These are phyloP conservation scores for Eupithecia insigniata DNA, from an alignment of 2,888 invertebrate species.

Conservation along the genomic window DNA sequence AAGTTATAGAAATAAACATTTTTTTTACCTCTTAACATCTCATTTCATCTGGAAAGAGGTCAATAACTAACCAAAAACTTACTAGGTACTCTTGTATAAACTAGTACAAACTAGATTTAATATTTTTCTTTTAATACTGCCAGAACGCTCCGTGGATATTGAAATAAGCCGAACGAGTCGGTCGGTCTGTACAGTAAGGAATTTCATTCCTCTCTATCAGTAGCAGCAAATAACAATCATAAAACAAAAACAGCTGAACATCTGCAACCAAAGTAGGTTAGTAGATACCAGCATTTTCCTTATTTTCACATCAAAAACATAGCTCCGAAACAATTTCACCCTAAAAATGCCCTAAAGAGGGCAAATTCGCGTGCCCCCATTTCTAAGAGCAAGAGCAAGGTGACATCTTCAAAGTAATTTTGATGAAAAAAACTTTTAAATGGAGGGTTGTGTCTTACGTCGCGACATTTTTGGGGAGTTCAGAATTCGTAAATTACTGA, in stretches of 20 bases:
- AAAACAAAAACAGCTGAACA: conserved; percentile 6
- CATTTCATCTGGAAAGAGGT: neutral
- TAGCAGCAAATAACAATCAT: neutral
- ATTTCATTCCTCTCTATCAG: neutral
- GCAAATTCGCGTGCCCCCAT: conserved; percentile 33
- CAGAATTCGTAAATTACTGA: conserved; percentile 28
- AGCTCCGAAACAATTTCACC: conserved; percentile 36
- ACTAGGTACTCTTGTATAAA: neutral
- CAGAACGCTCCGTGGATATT: neutral
- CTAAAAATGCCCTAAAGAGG: conserved; percentile 21
- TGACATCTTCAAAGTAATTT: conserved; percentile 45
- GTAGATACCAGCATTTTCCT: conserved; percentile 9
- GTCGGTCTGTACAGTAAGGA: neutral
- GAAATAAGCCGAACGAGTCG: neutral
- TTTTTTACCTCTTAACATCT: neutral
- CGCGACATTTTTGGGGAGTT: conserved; percentile 21
- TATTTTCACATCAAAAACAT: conserved; percentile 36
- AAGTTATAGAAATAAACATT: too few species aligned
- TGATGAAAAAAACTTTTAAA: conserved; percentile 46
- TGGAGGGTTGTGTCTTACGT: conserved; percentile 12
- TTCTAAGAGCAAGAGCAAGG: conserved; percentile 35
- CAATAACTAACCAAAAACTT: neutral
- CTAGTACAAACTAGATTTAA: neutral
- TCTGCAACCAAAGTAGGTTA: neutral
- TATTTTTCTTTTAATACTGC: neutral